Evolutionary conservation across 2,113 vertebrate genomes (phyloP), one percentile per base, ranked within the genome.

Genomic region (Prionailurus viverrinus): DNA sequence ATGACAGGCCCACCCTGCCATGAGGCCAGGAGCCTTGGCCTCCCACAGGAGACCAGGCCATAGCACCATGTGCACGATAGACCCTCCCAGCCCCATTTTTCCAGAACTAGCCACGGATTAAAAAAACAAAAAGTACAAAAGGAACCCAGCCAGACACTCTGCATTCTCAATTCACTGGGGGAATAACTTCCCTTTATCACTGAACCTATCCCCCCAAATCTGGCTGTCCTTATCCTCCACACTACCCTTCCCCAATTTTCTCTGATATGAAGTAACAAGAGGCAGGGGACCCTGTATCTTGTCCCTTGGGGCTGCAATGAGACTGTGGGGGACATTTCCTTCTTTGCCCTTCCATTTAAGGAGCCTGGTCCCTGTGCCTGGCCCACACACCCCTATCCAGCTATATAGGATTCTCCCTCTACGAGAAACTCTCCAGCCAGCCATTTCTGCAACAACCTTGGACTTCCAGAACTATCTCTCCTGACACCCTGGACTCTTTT

Each of bases 1-100:
- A 98, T 88, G 98, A 99, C 95, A 99, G 97, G 98, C 98, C 98
- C 76, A 4, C 53, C 94, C 81, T 81, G 14, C 96, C 85, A 91
- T 99, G 96, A 99, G 97, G 96, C 79, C 66, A 79, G 81, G 61
- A 58, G 87, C 87, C 89, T 18, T 71, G 91, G 82, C 92, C 80
- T 90, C 76, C 80, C 61, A 48, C 33, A 78, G 90, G 83, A 78
- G 93, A 66, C 93, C 69, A 86, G n/a, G 33, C 69, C 68, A 92
- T 19, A 89, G 65, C 94, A 92, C 90, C 92, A 16, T 36, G 36
- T 23, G 82, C 82, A 91, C 61, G 53, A 89, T 27, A 83, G 36
- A 55, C 53, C 79, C 65, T 69, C 29, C 69, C 33, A 53, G 69
- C 66, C 66, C 33, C 51, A 73, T 63, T 82, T 97, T 94, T 84